Conservation (phyloP, 2,888 invertebrate species). For the Blera fallax region DNA sequence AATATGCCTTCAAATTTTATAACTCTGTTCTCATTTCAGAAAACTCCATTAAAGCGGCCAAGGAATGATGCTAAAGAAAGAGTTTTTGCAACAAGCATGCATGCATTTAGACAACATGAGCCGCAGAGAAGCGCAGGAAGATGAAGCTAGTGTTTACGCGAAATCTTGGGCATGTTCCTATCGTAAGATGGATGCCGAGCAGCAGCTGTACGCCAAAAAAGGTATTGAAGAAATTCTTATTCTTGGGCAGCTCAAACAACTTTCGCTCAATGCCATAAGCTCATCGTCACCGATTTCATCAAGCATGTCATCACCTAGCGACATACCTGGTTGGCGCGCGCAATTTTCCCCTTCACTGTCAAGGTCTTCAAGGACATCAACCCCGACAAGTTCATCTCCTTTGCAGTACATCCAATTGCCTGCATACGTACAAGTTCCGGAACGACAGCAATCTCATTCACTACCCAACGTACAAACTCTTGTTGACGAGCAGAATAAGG, state of each 20-base stretch:
- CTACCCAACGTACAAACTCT: background rate
- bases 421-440: background rate
- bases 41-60: background rate
- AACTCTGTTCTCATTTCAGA: background rate
- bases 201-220: slow-evolving; percentile 1
- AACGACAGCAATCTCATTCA: background rate
- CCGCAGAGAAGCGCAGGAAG: background rate
- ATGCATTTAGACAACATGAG: background rate
- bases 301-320: background rate
- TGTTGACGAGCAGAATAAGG: background rate
- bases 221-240: slow-evolving; percentile 8
- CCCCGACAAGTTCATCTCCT: background rate
- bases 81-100: slow-evolving; percentile 6
- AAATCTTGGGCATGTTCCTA: slow-evolving; percentile 1
- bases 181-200: background rate
- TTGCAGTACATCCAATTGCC: background rate
- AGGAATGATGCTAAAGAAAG: background rate
- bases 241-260: background rate
- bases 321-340: background rate
- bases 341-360: background rate
- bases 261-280: background rate
- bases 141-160: background rate
- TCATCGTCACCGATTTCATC: background rate
- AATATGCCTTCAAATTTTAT: slow-evolving; percentile 10
- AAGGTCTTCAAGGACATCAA: background rate